phyloP scores from a whole-genome alignment of 2,888 invertebrate species.

The Macaria liturata region DNA sequence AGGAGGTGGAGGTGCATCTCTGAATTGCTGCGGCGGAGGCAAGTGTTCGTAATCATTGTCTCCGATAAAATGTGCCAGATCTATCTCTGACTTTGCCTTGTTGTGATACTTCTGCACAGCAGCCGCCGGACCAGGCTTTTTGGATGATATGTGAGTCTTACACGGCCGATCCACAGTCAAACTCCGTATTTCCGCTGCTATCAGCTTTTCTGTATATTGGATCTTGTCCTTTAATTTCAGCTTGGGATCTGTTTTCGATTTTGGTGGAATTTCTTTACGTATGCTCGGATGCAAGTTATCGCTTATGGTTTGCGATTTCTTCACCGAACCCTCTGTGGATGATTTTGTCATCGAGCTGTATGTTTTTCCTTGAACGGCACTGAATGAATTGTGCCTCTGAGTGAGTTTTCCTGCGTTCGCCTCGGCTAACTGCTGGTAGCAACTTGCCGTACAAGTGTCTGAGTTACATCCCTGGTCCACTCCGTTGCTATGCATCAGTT shows the following conservation, averaged over 20 bases:
- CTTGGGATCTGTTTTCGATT: conserved; percentile 50
- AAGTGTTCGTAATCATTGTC: conserved; percentile 88
- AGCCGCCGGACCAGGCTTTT: conserved; percentile 50
- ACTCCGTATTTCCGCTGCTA: conserved; percentile 76
- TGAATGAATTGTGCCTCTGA: conserved; percentile 77
- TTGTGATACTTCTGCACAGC: conserved; percentile 64
- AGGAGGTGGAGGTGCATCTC: conserved; percentile 91
- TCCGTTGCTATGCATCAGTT: conserved; percentile 73
- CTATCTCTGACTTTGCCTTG: conserved; percentile 84
- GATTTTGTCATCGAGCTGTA: conserved; percentile 57
- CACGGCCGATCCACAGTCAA: conserved; percentile 70
- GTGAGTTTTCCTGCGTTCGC: conserved; percentile 56
- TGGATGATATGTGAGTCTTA: conserved; percentile 51
- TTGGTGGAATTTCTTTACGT: conserved; percentile 72
- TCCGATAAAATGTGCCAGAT: conserved; percentile 79
- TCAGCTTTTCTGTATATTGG: conserved; percentile 76
- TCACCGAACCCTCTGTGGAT: conserved; percentile 63
- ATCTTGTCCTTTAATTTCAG: conserved; percentile 72
- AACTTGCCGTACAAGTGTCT: conserved; percentile 71
- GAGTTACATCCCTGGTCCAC: conserved; percentile 72
- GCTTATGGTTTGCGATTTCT: conserved; percentile 74
- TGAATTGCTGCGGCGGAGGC: conserved; percentile 93
- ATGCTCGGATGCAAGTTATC: conserved; percentile 80
- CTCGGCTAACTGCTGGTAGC: conserved; percentile 69
- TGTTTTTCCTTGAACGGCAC: conserved; percentile 72